Percentiles rank a stretch among this genome's conserved stretches.
These are phyloP conservation scores for Thumatha senex DNA, from an alignment of 2,888 invertebrate genomes.

Conservation along the genomic window DNA sequence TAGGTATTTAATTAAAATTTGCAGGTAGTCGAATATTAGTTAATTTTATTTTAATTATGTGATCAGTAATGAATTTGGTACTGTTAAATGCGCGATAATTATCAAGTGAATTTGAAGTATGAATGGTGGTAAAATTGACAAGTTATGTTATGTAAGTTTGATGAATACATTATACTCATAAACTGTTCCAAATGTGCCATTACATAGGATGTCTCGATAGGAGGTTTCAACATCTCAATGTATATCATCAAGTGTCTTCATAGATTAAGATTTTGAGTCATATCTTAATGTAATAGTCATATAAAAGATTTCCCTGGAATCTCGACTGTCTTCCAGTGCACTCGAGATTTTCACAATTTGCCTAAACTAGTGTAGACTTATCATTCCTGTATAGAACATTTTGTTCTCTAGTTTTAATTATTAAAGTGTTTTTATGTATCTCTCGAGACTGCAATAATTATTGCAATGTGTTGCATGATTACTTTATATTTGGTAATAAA, in stretches of 20 bases:
- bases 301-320: conserved; percentile 29
- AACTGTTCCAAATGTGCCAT: conserved; percentile 43
- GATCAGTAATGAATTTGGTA: conserved; percentile 35
- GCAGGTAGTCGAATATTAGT: conserved; percentile 32
- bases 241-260: conserved; percentile 31
- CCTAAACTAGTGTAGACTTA: conserved; percentile 31
- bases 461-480: conserved; percentile 32
- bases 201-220: conserved; percentile 27
- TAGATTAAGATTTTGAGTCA: conserved; percentile 39
- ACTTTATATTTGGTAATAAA: conserved; percentile 40
- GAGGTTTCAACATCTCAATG: conserved; percentile 29
- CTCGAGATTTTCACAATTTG: conserved; percentile 30
- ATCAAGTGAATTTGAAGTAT: conserved; percentile 25
- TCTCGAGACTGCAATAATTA: conserved; percentile 33
- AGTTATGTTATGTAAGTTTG: conserved; percentile 24
- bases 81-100: conserved; percentile 16
- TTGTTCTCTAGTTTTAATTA: conserved; percentile 25
- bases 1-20: conserved; percentile 21
- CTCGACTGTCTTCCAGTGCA: conserved; percentile 40
- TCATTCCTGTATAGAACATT: conserved; percentile 38
- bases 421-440: conserved; percentile 23
- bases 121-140: conserved; percentile 26
- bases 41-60: conserved; percentile 24
- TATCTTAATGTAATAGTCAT: conserved; percentile 28
- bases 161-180: conserved; percentile 40